Evolutionary conservation across 2,888 invertebrate genomes (phyloP).

Genomic region (Drosophila aldrichi): DNA sequence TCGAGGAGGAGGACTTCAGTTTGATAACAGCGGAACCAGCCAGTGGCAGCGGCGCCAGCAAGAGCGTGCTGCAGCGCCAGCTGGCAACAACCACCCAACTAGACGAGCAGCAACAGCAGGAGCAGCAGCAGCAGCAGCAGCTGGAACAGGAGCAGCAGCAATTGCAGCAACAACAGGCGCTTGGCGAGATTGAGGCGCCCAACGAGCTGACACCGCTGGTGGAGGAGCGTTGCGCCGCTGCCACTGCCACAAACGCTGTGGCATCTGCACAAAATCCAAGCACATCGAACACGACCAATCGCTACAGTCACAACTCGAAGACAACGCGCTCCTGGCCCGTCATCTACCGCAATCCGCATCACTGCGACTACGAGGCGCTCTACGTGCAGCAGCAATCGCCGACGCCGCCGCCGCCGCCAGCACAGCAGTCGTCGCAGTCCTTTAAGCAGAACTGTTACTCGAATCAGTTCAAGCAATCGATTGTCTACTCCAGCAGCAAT

Average conservation of each 20-base stretch:
- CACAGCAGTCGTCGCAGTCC: conserved; percentile 51
- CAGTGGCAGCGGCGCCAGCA: conserved; percentile 51
- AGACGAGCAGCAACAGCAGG: conserved; percentile 50
- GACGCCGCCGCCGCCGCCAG: background rate
- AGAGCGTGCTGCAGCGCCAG: conserved; percentile 82
- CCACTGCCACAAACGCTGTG: conserved; percentile 32
- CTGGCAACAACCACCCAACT: conserved; percentile 67
- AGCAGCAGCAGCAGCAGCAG: conserved; percentile 38
- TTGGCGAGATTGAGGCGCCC: conserved; percentile 61
- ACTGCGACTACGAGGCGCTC: conserved; percentile 85
- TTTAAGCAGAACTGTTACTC: conserved; percentile 84
- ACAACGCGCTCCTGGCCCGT: conserved; percentile 85
- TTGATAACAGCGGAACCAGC: conserved; percentile 69
- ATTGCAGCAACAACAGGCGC: conserved; percentile 41
- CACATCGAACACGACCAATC: conserved; percentile 55
- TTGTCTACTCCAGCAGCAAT: conserved; percentile 83
- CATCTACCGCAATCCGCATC: conserved; percentile 85
- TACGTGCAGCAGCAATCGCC: conserved; percentile 74
- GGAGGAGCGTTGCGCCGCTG: conserved; percentile 50
- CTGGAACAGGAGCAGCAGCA: conserved; percentile 25
- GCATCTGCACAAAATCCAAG: conserved; percentile 28
- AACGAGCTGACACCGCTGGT: conserved; percentile 81
- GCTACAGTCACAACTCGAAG: conserved; percentile 84
- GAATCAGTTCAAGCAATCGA: conserved; percentile 83
- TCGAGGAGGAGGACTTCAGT: conserved; percentile 83